Conservation (phyloP, 2,888 invertebrate genomes). For the Andrena praecox region DNA sequence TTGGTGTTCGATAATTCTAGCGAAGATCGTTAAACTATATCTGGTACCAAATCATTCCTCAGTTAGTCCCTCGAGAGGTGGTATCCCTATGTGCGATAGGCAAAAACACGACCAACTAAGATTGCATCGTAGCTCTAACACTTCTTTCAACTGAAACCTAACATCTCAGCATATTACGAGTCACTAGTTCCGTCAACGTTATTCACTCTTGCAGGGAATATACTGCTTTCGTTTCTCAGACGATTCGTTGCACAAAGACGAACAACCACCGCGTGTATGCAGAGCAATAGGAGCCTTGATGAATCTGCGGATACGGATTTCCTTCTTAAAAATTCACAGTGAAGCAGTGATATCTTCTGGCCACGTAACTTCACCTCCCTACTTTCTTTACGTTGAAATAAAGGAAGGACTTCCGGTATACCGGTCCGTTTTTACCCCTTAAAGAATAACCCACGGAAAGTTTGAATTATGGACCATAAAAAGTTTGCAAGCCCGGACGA, state of each 20-base stretch:
- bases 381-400: constrained; percentile 56
- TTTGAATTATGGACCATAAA: constrained; percentile 80
- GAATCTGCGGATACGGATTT: constrained; percentile 22
- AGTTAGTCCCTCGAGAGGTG: too few relatives aligned
- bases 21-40: too few relatives aligned
- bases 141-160: too few relatives aligned
- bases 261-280: too few relatives aligned
- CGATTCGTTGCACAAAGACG: neutral
- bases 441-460: constrained; percentile 74
- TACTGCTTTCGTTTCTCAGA: neutral
- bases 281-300: constrained; percentile 7
- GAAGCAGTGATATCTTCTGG: constrained; percentile 17
- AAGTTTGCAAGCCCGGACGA: constrained; percentile 79
- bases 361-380: constrained; percentile 29
- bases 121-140: too few relatives aligned
- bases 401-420: constrained; percentile 53
- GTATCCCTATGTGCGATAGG: too few relatives aligned
- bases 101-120: too few relatives aligned
- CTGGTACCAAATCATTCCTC: too few relatives aligned
- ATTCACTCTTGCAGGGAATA: too few relatives aligned
- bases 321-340: constrained; percentile 39
- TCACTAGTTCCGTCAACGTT: too few relatives aligned
- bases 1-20: too few relatives aligned
- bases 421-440: constrained; percentile 57
- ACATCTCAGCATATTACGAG: too few relatives aligned